Percentiles rank a stretch among this genome's conserved stretches.
Evolutionary conservation across 2,113 vertebrate genomes (phyloP).

Genomic region (Chrysemys picta): DNA sequence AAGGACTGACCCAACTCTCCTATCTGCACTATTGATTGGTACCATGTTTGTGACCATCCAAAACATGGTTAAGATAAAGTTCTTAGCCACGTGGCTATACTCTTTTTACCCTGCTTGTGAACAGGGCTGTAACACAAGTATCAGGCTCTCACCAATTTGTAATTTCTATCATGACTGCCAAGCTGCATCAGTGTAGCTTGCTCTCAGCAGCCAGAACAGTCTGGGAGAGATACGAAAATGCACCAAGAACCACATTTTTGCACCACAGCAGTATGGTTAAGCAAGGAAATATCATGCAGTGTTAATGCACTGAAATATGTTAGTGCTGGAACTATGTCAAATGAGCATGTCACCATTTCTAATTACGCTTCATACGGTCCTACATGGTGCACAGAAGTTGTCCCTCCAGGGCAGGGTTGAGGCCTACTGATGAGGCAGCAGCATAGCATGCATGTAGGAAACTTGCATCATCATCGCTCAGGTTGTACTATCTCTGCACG

Average conservation of each 20-base stretch:
- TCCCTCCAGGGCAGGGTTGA: neutral
- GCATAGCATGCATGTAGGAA: neutral
- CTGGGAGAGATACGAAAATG: neutral
- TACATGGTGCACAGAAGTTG: neutral
- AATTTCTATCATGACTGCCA: neutral
- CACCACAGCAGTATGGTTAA: neutral
- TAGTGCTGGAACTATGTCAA: neutral
- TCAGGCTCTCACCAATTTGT: neutral
- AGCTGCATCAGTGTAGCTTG: neutral
- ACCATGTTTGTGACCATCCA: neutral
- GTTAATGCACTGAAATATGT: neutral
- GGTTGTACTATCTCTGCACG: no score
- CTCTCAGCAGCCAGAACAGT: neutral
- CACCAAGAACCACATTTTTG: neutral
- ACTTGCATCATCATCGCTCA: neutral
- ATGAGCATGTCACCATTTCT: neutral
- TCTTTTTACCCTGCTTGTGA: neutral
- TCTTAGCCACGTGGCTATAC: neutral
- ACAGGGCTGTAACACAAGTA: neutral
- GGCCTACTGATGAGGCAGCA: neutral
- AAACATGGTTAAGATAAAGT: neutral
- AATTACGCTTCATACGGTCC: neutral
- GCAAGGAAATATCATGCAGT: neutral
- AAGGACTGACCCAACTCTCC: neutral
- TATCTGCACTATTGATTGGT: neutral